Base-by-base conservation (phyloP, 2,888 invertebrate genomes). In the Chironomus tentans region DNA sequence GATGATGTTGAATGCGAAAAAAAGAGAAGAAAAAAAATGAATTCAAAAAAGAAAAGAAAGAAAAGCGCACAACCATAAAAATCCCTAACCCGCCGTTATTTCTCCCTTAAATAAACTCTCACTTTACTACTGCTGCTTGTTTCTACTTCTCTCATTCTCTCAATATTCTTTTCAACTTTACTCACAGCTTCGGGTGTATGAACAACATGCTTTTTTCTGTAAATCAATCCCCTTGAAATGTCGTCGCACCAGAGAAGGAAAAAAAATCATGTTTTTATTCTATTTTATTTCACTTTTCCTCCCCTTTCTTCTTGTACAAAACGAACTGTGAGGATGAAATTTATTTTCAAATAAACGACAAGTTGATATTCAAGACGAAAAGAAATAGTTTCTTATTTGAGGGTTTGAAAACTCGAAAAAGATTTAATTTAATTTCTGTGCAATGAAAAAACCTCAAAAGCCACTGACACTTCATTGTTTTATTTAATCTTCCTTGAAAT, bases 21-120 rank as follows among this genome's bases (percentile, higher is more conserved):
- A 56, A 56, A 56, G 18, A 18, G 18, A 18, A 56, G 2, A 18
- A 56, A 56, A 50, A 56, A 68, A 28, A 68, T 38, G 38, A 38
- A 38, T 56, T 56, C 7, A 18, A 56, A 56, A 62, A 62, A 21
- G 3, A 13, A 22, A 13, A 65, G 65, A 71, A 56, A 68, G 15
- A 71, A 56, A 71, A 71, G 56, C 50, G 71, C 71, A 56, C 71
- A 65, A 71, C 56, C 71, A 61, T 71, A 71, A 71, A 71, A 71
- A 22, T 46, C 71, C 56, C 22, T 22, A 21, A 65, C 65, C 65
- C 65, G 65, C 65, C 65, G 65, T 65, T 50, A 56, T 71, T 12
- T 46, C 71, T 46, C 71, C 71, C 71, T 50, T 50, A 71, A 71
- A 71, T 56, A 71, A 71, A 71, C 71, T 71, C 71, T 71, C 71